Percentiles rank a stretch among this genome's conserved stretches.
Evolutionary conservation across 2,113 vertebrate species (phyloP).

Genomic region (Raja brachyura): DNA sequence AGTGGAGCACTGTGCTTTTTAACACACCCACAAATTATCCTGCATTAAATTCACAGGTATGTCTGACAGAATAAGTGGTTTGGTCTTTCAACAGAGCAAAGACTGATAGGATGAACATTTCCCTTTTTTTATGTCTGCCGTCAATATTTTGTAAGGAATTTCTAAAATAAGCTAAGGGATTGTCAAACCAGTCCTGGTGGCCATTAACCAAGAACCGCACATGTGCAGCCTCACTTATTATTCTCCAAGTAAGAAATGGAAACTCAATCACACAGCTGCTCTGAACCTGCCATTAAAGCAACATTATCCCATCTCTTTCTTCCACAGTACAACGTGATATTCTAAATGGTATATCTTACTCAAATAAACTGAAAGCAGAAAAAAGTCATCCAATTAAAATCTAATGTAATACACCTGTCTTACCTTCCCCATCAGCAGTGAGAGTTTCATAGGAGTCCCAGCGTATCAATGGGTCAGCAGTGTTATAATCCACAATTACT

Average conservation of each 20-base stretch:
- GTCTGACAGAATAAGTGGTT: background rate
- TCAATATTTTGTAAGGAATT: too few relatives aligned
- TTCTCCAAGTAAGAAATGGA: background rate
- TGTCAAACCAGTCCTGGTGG: background rate
- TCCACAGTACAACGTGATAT: background rate
- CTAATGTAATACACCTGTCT: constrained; percentile 42
- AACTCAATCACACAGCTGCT: background rate
- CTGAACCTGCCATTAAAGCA: background rate
- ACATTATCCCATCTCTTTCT: background rate
- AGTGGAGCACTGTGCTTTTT: too few relatives aligned
- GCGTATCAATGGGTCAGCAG: constrained; percentile 71
- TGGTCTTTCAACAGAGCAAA: background rate
- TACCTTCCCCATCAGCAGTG: constrained; percentile 73
- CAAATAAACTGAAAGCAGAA: background rate
- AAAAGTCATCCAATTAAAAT: background rate
- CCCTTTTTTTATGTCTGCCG: background rate
- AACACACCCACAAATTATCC: background rate
- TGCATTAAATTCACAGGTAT: background rate
- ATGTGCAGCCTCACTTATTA: background rate
- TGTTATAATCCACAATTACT: constrained; percentile 78
- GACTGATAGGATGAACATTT: background rate
- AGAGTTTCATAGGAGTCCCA: constrained; percentile 91
- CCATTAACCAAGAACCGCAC: background rate
- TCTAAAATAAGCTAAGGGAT: background rate
- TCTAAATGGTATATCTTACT: background rate